These are phyloP conservation scores for Disparrhopalites patrizii DNA, from an alignment of 2,888 invertebrate species.

Conservation along the genomic window DNA sequence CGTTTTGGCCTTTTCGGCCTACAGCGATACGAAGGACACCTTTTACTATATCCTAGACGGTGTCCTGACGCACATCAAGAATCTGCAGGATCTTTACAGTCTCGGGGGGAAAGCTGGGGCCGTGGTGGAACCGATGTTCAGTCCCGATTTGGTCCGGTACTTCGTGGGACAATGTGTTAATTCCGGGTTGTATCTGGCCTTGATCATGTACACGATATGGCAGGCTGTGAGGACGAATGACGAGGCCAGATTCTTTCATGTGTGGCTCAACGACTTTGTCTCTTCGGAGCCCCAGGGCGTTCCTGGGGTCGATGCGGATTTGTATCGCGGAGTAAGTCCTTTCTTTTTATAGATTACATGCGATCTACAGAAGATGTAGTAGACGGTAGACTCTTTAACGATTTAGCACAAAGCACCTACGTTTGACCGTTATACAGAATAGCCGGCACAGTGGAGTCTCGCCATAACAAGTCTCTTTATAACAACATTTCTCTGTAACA, in stretches of 20 bases:
- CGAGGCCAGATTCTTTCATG: constrained; percentile 37
- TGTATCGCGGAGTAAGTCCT: constrained; percentile 28
- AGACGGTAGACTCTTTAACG: too few species aligned
- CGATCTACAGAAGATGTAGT: neutral
- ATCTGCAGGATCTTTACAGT: neutral
- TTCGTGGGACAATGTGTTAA: constrained; percentile 32
- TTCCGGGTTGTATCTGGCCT: constrained; percentile 16
- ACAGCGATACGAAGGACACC: neutral
- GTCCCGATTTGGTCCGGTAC: constrained; percentile 23
- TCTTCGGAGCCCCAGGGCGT: constrained; percentile 20
- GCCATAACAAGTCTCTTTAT: too few species aligned
- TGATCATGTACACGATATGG: constrained; percentile 36
- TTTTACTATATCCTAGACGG: neutral
- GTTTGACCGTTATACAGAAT: too few species aligned
- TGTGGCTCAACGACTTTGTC: constrained; percentile 43
- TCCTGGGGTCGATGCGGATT: constrained; percentile 29
- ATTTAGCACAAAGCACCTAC: too few species aligned
- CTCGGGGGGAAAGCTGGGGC: neutral
- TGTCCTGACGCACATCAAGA: too few species aligned
- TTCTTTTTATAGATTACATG: neutral
- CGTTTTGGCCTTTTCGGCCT: neutral
- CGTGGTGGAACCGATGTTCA: neutral
- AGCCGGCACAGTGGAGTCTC: too few species aligned
- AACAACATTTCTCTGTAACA: too few species aligned
- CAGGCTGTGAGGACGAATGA: constrained; percentile 40